These are phyloP conservation scores for Lagopus leucura DNA, from an alignment of 2,113 vertebrate species.

Conservation along the genomic window DNA sequence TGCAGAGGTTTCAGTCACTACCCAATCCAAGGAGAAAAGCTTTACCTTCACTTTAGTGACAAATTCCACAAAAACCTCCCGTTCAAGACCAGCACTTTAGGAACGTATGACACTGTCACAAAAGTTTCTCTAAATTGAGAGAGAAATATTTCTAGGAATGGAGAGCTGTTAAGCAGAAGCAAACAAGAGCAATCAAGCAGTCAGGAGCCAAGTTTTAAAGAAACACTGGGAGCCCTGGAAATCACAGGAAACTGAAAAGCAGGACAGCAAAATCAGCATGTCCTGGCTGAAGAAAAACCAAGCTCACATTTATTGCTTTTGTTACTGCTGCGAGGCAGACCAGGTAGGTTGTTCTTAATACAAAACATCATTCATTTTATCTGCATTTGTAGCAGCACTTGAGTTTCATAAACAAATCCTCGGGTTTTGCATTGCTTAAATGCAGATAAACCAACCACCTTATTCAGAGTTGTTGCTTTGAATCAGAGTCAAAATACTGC, in stretches of 20 bases:
- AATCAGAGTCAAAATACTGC: slow-evolving; percentile 10
- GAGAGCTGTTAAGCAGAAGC: background rate
- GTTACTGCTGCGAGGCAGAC: background rate
- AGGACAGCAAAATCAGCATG: background rate
- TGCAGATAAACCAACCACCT: background rate
- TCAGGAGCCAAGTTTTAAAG: background rate
- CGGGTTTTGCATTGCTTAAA: background rate
- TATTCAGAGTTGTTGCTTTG: background rate
- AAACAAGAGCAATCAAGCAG: background rate
- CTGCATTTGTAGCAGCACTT: background rate
- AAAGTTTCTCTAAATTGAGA: background rate
- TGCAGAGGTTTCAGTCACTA: rapidly evolving
- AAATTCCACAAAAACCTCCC: background rate
- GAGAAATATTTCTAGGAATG: background rate
- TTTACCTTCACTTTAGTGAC: background rate
- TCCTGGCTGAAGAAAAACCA: rapidly evolving
- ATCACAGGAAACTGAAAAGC: background rate
- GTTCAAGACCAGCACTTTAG: background rate
- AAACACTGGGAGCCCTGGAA: background rate
- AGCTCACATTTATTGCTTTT: background rate
- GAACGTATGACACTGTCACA: background rate
- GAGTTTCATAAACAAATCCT: background rate
- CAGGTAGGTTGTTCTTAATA: background rate
- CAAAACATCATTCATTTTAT: background rate
- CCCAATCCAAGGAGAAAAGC: background rate